Evolutionary conservation across 35 echinoderm and acorn worm genomes (phyloP), one percentile per base, ranked within the genome.

Genomic region (Nesometra sesokonis): DNA sequence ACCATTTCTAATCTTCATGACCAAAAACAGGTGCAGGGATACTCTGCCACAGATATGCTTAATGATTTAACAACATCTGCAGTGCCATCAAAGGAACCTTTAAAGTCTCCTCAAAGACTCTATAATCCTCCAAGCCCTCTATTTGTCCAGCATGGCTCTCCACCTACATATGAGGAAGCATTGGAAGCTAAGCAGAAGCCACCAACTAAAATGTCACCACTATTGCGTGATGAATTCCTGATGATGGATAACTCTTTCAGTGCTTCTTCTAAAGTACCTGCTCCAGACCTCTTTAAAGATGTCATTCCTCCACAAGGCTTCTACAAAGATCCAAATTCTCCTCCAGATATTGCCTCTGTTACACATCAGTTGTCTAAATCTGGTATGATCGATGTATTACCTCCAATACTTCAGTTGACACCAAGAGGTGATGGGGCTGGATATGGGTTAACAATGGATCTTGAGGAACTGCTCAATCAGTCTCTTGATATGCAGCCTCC

Each of bases 391-490:
- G 96, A 99, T 80, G 78, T 80, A 11, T 32, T 94, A 0, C 96
- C 96, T 23, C 89, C 92, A 21, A 37, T 85, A 30, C 88, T 99
- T 11, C 87, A 91, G 23, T 77, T 99, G 29, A 99, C 96, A 17
- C 96, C 96, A 11, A 92, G 85, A 78, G 96, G 96, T 30, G 90
- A 99, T 88, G 96, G 96, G 35, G 78, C 89, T 38, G 96, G 96
- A 5, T 99, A 99, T 76, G 96, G 96, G 5, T 90, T 99, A 31
- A 89, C 87, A 15, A 37, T 99, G 37, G 93, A 99, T 39, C 39
- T 99, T 9, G 93, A 99, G 46, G 96, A 99, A 33, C 83, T 94
- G 13, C 76, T 94, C 30, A 83, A 85, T 21, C 76, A 90, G 32
- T 57, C 93, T 37, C 77, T 89, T 29, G 93, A 87, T 32, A 34